A percentile compares a stretch with the other conserved stretches of the same genome.
Conservation (phyloP, 2,888 invertebrate genomes). For the Cephus rjabovi region DNA sequence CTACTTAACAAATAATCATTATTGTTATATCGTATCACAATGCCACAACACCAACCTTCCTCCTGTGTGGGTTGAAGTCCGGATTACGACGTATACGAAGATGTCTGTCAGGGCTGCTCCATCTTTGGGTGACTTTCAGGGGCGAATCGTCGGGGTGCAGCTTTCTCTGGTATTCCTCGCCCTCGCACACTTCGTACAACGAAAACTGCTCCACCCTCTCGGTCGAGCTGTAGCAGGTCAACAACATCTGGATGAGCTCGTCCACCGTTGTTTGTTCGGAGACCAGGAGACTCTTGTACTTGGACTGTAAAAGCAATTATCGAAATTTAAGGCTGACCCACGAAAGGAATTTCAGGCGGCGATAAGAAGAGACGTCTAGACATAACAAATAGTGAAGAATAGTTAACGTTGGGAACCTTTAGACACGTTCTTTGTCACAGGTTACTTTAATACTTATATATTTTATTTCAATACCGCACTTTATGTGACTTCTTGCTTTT, state of each 20-base stretch:
- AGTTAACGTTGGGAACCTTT: too few species aligned
- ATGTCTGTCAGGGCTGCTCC: conserved; percentile 77
- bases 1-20: too few species aligned
- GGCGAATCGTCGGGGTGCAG: conserved; percentile 89
- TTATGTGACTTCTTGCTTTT: too few species aligned
- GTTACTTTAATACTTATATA: too few species aligned
- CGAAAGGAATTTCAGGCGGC: too few species aligned
- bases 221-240: conserved; percentile 86
- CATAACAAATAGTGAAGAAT: not conserved
- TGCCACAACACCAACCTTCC: conserved; percentile 50
- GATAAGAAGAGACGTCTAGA: conserved; percentile 10
- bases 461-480: too few species aligned
- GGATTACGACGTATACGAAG: conserved; percentile 86
- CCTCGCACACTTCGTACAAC: conserved; percentile 85
- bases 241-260: conserved; percentile 84
- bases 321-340: too few species aligned
- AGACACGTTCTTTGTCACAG: too few species aligned
- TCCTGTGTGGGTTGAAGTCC: conserved; percentile 74
- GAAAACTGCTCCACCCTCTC: conserved; percentile 90
- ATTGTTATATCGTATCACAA: too few species aligned
- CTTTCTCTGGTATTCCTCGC: conserved; percentile 89
- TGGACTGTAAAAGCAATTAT: conserved; percentile 71
- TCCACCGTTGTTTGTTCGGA: conserved; percentile 91
- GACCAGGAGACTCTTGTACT: conserved; percentile 91
- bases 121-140: conserved; percentile 80